Conservation (phyloP, 2,888 invertebrate genomes). For the Netelia inedita region DNA sequence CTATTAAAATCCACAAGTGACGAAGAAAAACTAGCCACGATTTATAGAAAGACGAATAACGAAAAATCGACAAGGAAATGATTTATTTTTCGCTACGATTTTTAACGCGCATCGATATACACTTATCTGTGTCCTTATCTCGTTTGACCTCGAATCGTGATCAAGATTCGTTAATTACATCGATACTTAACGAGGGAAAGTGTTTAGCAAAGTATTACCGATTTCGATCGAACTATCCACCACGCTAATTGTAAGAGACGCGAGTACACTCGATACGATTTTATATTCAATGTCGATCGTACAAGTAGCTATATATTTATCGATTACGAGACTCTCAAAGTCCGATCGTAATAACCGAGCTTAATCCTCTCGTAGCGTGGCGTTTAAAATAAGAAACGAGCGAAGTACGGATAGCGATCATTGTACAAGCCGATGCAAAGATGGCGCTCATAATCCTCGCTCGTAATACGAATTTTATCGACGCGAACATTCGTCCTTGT, state of each 20-base stretch:
- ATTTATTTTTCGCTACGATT: no score
- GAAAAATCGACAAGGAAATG: no score
- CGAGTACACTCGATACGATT: no score
- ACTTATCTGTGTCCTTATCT: no score
- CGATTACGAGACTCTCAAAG: slow-evolving; percentile 15
- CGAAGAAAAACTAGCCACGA: slow-evolving; percentile 14
- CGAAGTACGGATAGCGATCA: slow-evolving; percentile 42
- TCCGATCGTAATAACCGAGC: slow-evolving; percentile 1
- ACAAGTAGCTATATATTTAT: neutral
- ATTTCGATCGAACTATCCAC: no score
- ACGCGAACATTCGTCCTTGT: slow-evolving; percentile 63
- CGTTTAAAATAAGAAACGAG: slow-evolving; percentile 27
- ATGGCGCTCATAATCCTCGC: slow-evolving; percentile 71
- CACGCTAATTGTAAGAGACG: no score
- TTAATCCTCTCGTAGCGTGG: slow-evolving; percentile 27
- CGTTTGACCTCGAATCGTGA: no score
- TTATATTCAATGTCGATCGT: neutral
- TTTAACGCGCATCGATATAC: no score
- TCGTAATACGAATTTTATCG: slow-evolving; percentile 79
- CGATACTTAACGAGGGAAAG: no score
- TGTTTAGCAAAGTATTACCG: no score
- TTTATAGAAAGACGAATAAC: slow-evolving; percentile 8
- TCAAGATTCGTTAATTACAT: no score
- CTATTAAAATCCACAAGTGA: slow-evolving; percentile 13
- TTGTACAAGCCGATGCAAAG: slow-evolving; percentile 62